Percentiles rank a stretch among this genome's conserved stretches.
These are phyloP conservation scores for Agrilus cyanescens DNA, from an alignment of 2,888 invertebrate genomes.

Conservation along the genomic window DNA sequence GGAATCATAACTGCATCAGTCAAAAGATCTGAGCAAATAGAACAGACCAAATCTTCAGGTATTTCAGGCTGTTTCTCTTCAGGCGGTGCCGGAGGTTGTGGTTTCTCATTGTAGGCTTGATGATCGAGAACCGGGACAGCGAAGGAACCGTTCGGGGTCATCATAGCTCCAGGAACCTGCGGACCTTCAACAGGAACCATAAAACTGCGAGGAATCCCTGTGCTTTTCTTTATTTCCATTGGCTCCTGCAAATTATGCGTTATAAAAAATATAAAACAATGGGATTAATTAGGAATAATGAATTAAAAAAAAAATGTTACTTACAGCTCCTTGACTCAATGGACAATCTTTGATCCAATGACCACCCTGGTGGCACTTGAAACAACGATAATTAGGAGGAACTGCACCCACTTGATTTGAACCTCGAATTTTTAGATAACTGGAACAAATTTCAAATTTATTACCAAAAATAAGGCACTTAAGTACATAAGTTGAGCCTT, in stretches of 20 bases:
- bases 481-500: too few species aligned
- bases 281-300: too few species aligned
- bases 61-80: slow-evolving; percentile 57
- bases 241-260: slow-evolving; percentile 38
- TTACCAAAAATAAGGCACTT: too few species aligned
- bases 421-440: slow-evolving; percentile 80
- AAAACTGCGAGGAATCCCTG: slow-evolving; percentile 95
- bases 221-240: slow-evolving; percentile 81
- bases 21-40: slow-evolving; percentile 82
- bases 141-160: slow-evolving; percentile 77
- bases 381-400: slow-evolving; percentile 86
- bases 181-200: slow-evolving; percentile 88
- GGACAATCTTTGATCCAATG: slow-evolving; percentile 99
- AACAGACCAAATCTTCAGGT: slow-evolving; percentile 85
- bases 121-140: slow-evolving; percentile 83
- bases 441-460: too few species aligned
- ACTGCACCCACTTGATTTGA: slow-evolving; percentile 83
- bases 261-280: slow-evolving; percentile 3
- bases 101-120: slow-evolving; percentile 62
- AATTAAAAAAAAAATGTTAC: slow-evolving; percentile 10
- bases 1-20: slow-evolving; percentile 96
- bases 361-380: slow-evolving; percentile 87
- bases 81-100: slow-evolving; percentile 43
- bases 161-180: slow-evolving; percentile 79
- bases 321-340: slow-evolving; percentile 44